A percentile compares a stretch with the other conserved stretches of the same genome.
Conservation (phyloP, 2,888 invertebrate species). For the Fragum fragum region DNA sequence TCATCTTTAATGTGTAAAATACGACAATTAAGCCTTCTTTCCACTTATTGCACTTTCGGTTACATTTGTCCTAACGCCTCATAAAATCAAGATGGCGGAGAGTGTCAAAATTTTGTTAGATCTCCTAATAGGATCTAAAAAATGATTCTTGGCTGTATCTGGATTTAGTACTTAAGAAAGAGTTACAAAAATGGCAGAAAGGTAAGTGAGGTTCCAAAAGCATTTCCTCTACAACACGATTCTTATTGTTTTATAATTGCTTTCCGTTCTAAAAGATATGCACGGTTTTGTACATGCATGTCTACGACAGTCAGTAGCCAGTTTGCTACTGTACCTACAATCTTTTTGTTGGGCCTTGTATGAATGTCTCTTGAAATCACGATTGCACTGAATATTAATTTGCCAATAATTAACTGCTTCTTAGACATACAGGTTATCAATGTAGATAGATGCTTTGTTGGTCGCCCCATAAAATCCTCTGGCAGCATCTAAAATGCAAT, state of each 20-base stretch:
- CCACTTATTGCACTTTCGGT: constrained; percentile 17
- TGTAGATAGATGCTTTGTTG: too few relatives aligned
- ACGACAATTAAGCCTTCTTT: neutral
- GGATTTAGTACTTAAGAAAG: constrained; percentile 2
- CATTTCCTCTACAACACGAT: neutral
- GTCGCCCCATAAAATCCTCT: too few relatives aligned
- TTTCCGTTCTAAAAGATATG: constrained; percentile 23
- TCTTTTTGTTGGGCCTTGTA: too few relatives aligned
- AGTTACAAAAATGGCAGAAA: constrained; percentile 55
- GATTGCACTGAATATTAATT: too few relatives aligned
- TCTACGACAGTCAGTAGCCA: neutral
- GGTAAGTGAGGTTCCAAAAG: constrained; percentile 23
- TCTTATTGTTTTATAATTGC: too few relatives aligned
- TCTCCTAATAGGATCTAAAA: constrained; percentile 28
- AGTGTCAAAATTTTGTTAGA: constrained; percentile 37
- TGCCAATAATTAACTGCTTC: too few relatives aligned
- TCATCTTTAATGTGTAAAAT: neutral
- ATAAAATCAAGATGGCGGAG: constrained; percentile 55
- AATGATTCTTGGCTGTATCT: neutral
- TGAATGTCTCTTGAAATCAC: too few relatives aligned
- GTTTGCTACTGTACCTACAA: too few relatives aligned
- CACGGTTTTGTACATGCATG: constrained; percentile 24
- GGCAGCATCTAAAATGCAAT: too few relatives aligned
- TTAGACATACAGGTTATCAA: too few relatives aligned
- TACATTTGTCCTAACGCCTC: constrained; percentile 64